Conservation (phyloP, 2,797 vertebrate species). For the Adelosebastes latens region DNA sequence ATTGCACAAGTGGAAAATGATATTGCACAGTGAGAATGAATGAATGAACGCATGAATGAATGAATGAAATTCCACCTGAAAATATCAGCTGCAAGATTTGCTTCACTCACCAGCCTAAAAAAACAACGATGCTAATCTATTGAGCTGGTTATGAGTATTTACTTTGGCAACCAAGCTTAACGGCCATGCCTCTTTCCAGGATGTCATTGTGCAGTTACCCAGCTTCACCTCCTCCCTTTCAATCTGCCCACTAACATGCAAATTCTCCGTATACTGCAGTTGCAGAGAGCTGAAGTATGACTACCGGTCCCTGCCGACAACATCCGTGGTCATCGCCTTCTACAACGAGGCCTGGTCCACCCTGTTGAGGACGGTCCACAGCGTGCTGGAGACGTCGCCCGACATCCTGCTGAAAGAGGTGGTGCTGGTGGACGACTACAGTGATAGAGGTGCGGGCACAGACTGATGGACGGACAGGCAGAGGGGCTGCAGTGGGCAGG, state of each 20-base stretch:
- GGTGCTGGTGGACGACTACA: constrained; percentile 97
- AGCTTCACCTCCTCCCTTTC: neutral
- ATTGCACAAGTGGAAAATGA: too few species aligned
- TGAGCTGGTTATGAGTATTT: neutral
- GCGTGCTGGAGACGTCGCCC: constrained; percentile 95
- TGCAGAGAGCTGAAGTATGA: constrained; percentile 87
- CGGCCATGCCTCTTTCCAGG: neutral
- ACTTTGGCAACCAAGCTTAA: neutral
- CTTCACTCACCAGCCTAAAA: too few species aligned
- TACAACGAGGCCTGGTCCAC: constrained; percentile 99
- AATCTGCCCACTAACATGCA: neutral
- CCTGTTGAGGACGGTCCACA: constrained; percentile 92
- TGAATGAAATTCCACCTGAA: too few species aligned
- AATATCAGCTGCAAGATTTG: too few species aligned
- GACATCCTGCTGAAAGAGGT: constrained; percentile 92
- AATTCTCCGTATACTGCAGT: constrained; percentile 67
- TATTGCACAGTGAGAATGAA: too few species aligned
- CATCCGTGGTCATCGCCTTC: constrained; percentile 95
- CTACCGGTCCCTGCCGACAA: constrained; percentile 89
- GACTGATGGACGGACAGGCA: neutral
- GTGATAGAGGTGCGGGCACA: constrained; percentile 89
- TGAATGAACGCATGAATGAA: too few species aligned
- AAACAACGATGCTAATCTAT: too few species aligned
- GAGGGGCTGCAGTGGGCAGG: neutral
- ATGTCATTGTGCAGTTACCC: neutral